Conservation (phyloP, 64 coral and sea anemone genomes). For the Pocillopora damicornis region DNA sequence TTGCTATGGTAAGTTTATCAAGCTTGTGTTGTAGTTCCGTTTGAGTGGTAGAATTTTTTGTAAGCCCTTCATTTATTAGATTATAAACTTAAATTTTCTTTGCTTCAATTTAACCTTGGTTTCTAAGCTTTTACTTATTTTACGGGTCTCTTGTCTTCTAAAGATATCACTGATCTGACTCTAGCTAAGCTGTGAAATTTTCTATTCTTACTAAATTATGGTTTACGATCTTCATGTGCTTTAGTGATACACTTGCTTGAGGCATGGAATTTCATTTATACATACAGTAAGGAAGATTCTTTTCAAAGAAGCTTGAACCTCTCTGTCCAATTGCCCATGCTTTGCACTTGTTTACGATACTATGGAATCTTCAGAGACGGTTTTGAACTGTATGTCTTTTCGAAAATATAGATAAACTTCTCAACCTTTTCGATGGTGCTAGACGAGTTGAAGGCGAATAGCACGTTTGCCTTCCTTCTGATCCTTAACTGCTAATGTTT, state of each 20-base stretch:
- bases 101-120: not conserved
- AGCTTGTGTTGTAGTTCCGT: not conserved
- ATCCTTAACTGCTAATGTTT: not conserved
- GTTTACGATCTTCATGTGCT: not conserved
- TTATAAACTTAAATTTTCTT: not conserved
- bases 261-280: constrained; percentile 31
- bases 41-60: not conserved
- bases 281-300: constrained; percentile 26
- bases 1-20: constrained; percentile 55
- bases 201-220: not conserved
- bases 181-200: not conserved
- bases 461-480: not conserved
- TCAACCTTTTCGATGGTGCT: constrained; percentile 10
- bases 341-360: not conserved
- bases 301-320: not conserved
- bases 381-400: not conserved
- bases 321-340: not conserved
- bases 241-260: constrained; percentile 32
- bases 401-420: not conserved
- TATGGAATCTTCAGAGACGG: not conserved
- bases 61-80: not conserved
- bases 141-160: not conserved
- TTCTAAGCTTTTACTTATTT: not conserved
- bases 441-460: not conserved
- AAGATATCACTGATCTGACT: not conserved